A percentile compares a stretch with the other conserved stretches of the same genome.
Evolutionary conservation across 2,113 vertebrate genomes (phyloP).

Genomic region (Cyprinus carpio): DNA sequence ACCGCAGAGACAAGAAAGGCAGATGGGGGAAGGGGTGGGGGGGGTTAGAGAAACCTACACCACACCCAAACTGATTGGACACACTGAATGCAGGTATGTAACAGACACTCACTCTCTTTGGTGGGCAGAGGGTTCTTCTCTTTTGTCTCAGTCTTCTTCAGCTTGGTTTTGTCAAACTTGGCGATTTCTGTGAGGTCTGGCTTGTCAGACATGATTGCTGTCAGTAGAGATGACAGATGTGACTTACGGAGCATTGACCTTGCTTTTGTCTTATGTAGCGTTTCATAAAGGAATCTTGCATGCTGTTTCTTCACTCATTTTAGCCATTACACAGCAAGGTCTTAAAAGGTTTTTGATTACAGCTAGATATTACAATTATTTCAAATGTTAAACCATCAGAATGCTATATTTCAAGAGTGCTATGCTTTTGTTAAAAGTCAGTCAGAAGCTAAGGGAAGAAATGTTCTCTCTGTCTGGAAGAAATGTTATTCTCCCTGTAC

Average conservation of each 20-base stretch:
- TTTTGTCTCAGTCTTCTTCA: constrained; percentile 90
- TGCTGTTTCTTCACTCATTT: neutral
- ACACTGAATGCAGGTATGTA: neutral
- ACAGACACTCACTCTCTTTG: constrained; percentile 85
- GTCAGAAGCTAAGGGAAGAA: neutral
- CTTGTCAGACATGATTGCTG: constrained; percentile 87
- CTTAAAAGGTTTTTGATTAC: neutral
- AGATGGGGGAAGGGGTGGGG: neutral
- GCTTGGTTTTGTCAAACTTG: constrained; percentile 87
- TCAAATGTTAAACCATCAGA: neutral
- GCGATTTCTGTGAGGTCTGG: constrained; percentile 86
- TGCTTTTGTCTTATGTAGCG: constrained; percentile 22
- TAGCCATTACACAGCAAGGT: neutral
- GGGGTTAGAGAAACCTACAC: neutral
- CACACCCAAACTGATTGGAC: constrained; percentile 42
- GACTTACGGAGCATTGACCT: constrained; percentile 51
- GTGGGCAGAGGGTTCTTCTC: constrained; percentile 88
- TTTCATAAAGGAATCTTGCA: neutral
- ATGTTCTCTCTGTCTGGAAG: too few relatives aligned
- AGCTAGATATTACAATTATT: neutral
- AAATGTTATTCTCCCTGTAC: neutral
- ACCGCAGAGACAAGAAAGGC: neutral
- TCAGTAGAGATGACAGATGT: constrained; percentile 38
- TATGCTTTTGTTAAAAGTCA: neutral
- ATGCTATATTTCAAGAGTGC: neutral